Conservation (phyloP, 2,113 vertebrate genomes). For the Leiothrix lutea region DNA sequence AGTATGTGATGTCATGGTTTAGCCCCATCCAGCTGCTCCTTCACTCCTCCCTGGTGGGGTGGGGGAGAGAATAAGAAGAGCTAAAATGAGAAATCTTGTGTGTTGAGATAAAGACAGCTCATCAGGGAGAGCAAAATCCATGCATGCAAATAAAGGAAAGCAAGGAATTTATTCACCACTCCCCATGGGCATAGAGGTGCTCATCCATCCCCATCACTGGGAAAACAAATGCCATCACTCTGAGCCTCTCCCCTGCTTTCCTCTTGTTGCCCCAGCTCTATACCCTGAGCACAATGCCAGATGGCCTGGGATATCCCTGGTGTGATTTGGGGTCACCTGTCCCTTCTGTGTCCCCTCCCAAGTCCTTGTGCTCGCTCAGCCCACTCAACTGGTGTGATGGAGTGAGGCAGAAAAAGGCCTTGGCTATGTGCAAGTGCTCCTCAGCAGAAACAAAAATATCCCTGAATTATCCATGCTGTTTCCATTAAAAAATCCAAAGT, state of each 20-base stretch:
- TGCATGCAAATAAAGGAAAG: not conserved
- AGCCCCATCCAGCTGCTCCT: not conserved
- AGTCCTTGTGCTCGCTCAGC: accelerated
- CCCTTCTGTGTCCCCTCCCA: not conserved
- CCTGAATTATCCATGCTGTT: not conserved
- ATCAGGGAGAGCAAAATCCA: not conserved
- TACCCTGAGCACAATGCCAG: not conserved
- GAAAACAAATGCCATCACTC: not conserved
- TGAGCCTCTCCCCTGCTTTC: not conserved
- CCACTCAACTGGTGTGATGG: accelerated
- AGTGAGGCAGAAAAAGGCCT: not conserved
- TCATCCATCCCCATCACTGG: not conserved
- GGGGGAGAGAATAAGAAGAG: not conserved
- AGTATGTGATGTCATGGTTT: not conserved
- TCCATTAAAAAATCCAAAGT: not conserved
- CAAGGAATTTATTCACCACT: not conserved
- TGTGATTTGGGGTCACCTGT: not conserved
- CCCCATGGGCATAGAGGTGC: too few relatives aligned
- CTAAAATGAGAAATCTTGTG: not conserved
- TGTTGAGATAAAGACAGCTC: not conserved
- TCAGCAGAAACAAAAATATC: not conserved
- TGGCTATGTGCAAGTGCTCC: not conserved
- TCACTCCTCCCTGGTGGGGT: not conserved
- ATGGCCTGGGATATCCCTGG: not conserved
- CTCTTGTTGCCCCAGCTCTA: not conserved